Percentiles rank a stretch among this genome's conserved stretches.
phyloP scores from a whole-genome alignment of 2,113 vertebrate species.

The Silurus asotus region DNA sequence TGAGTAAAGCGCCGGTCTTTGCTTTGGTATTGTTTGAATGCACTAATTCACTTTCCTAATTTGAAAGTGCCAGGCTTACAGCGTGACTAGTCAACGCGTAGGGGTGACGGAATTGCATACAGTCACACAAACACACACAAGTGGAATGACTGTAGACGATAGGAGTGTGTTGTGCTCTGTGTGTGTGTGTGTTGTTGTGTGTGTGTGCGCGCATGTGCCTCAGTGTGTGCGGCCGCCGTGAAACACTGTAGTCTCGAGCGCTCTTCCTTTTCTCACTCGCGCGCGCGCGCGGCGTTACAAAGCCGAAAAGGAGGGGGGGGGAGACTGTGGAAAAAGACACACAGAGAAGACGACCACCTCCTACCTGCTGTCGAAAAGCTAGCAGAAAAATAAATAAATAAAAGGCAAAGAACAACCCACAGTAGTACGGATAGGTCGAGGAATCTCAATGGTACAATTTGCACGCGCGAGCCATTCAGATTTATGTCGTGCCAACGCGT shows the following conservation, averaged over 20 bases:
- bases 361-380: background rate
- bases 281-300: background rate
- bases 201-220: background rate
- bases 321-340: slow-evolving; percentile 5
- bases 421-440: too few species aligned
- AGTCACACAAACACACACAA: slow-evolving; percentile 48
- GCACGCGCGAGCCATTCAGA: background rate
- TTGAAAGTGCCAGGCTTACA: slow-evolving; percentile 18
- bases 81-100: slow-evolving; percentile 36
- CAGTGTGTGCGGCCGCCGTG: slow-evolving; percentile 40
- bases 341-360: slow-evolving; percentile 7
- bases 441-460: too few species aligned
- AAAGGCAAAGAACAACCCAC: background rate
- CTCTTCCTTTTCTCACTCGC: slow-evolving; percentile 11
- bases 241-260: slow-evolving; percentile 22
- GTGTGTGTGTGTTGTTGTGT: background rate
- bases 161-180: background rate
- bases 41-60: slow-evolving; percentile 2
- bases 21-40: slow-evolving; percentile 24
- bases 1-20: background rate
- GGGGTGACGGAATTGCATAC: slow-evolving; percentile 45
- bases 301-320: slow-evolving; percentile 40
- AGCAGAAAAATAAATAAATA: background rate
- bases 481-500: background rate
- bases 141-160: slow-evolving; percentile 49